Conservation (phyloP, 2,888 invertebrate genomes). For the Gibbula magus region DNA sequence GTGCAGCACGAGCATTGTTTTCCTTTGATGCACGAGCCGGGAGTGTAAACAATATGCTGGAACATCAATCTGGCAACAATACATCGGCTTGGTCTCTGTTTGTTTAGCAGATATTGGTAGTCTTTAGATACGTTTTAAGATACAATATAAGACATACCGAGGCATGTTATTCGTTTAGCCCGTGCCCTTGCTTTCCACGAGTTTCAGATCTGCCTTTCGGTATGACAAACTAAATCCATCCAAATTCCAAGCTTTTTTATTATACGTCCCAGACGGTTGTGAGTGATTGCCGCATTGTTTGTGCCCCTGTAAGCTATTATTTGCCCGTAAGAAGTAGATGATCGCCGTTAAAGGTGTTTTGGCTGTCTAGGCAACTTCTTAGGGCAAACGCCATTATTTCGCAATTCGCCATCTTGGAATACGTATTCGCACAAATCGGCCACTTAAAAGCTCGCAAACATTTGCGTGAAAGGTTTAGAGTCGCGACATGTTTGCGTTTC, state of each 20-base stretch:
- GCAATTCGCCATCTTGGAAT: neutral
- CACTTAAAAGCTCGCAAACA: conserved; percentile 39
- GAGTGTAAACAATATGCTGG: conserved; percentile 13
- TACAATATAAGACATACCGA: neutral
- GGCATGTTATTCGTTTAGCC: conserved; percentile 17
- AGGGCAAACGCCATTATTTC: conserved; percentile 1
- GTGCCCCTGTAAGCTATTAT: conserved; percentile 17
- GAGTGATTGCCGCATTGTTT: conserved; percentile 18
- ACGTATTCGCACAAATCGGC: conserved; percentile 21
- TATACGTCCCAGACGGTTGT: conserved; percentile 12
- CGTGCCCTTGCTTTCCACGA: neutral
- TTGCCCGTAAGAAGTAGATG: conserved; percentile 2
- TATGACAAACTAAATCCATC: neutral
- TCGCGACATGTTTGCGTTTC: conserved; percentile 34
- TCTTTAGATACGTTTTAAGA: conserved; percentile 20
- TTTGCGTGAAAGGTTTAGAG: conserved; percentile 36
- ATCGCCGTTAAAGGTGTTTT: neutral
- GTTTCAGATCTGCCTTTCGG: neutral
- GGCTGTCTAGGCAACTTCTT: neutral
- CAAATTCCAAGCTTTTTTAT: neutral
- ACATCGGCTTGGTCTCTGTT: conserved; percentile 1
- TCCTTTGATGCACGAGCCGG: neutral
- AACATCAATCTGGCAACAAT: neutral
- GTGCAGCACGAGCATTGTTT: no score
- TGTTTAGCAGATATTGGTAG: conserved; percentile 18